Evolutionary conservation across 2,113 vertebrate species (phyloP).

Genomic region (Silurus glanis): DNA sequence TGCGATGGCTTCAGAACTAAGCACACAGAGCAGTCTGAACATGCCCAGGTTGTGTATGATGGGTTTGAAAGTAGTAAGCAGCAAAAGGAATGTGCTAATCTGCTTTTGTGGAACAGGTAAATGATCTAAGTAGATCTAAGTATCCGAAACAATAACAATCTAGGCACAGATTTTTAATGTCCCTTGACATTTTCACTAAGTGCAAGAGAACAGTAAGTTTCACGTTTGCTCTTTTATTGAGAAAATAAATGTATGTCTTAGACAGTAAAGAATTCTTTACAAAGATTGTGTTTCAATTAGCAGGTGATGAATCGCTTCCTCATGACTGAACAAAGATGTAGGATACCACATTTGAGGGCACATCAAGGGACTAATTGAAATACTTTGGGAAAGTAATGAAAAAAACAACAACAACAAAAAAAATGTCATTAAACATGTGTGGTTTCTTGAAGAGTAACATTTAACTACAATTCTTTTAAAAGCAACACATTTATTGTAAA

Average conservation of each 20-base stretch:
- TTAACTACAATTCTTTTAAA: slow-evolving; percentile 69
- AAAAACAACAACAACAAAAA: slow-evolving; percentile 58
- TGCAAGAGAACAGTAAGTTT: background rate
- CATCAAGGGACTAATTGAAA: slow-evolving; percentile 53
- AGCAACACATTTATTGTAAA: slow-evolving; percentile 48
- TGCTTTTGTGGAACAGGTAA: slow-evolving; percentile 18
- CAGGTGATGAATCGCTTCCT: slow-evolving; percentile 58
- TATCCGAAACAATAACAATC: background rate
- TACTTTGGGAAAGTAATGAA: slow-evolving; percentile 65
- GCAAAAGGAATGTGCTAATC: slow-evolving; percentile 38
- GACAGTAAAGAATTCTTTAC: slow-evolving; percentile 48
- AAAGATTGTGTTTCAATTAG: slow-evolving; percentile 22
- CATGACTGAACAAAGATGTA: slow-evolving; percentile 54
- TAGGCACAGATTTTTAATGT: background rate
- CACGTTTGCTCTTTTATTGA: background rate
- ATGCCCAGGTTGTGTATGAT: slow-evolving; percentile 38
- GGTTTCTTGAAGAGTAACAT: slow-evolving; percentile 64
- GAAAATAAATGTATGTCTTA: slow-evolving; percentile 9
- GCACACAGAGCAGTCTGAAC: slow-evolving; percentile 43
- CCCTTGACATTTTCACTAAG: background rate
- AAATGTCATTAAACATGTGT: slow-evolving; percentile 68
- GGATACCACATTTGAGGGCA: slow-evolving; percentile 69
- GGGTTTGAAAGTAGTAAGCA: slow-evolving; percentile 36
- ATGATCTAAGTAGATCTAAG: background rate
- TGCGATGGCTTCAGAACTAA: slow-evolving; percentile 49